Conservation (phyloP, 1,140 invertebrate genomes). For the Hylaeus volcanicus region DNA sequence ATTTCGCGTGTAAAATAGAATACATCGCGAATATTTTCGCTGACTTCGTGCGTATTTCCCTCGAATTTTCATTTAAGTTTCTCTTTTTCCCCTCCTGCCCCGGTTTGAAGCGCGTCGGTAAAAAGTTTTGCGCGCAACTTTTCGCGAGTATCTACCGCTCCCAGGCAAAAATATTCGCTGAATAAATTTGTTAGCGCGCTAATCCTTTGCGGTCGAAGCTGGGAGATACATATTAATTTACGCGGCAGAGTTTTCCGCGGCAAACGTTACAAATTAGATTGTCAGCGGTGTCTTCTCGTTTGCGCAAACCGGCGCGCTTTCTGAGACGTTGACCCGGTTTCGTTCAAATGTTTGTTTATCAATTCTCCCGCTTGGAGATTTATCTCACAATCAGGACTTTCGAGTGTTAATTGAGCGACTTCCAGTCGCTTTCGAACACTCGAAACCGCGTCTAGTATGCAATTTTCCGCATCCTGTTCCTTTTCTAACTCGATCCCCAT, state of each 20-base stretch:
- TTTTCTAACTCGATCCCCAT: not conserved
- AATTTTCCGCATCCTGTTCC: not conserved
- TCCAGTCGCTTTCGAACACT: too few species aligned
- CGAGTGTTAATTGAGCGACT: not conserved
- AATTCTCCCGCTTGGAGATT: not conserved
- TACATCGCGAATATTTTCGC: not conserved
- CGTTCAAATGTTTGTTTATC: not conserved
- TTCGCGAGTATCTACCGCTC: not conserved
- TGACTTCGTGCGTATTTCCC: not conserved
- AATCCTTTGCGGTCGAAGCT: slow-evolving; percentile 15
- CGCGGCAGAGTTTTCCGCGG: not conserved
- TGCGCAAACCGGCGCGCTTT: not conserved
- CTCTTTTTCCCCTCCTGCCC: not conserved
- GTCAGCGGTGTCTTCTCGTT: not conserved
- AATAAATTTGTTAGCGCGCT: slow-evolving; percentile 21
- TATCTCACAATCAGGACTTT: not conserved
- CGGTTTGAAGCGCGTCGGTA: slow-evolving; percentile 12
- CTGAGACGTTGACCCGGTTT: not conserved
- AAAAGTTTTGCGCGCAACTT: slow-evolving; percentile 24
- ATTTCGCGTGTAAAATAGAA: not conserved
- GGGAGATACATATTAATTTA: not conserved
- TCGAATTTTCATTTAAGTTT: slow-evolving; percentile 9
- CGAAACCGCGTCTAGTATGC: not conserved
- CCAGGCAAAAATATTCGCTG: slow-evolving; percentile 13
- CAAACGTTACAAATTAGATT: not conserved